These are phyloP conservation scores for Limnephilus marmoratus DNA, from an alignment of 2,888 invertebrate species.

Conservation along the genomic window DNA sequence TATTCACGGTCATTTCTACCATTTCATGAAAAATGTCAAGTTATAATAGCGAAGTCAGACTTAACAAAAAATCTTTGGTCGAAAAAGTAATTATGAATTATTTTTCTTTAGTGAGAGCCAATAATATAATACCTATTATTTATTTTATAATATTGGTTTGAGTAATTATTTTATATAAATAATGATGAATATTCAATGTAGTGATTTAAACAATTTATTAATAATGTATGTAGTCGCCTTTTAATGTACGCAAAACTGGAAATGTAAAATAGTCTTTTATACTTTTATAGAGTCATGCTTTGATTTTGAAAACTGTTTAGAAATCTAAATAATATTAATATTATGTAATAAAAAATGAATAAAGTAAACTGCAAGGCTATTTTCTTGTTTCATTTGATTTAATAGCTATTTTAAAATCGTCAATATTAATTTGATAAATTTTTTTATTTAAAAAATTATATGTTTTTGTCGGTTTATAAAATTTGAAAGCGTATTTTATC, in stretches of 20 bases:
- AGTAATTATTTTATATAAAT: background rate
- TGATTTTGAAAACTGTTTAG: slow-evolving; percentile 61
- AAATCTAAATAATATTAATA: slow-evolving; percentile 54
- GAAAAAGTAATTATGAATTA: background rate
- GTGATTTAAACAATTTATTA: background rate
- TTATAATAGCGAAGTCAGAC: background rate
- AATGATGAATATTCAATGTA: background rate
- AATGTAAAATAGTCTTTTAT: slow-evolving; percentile 58
- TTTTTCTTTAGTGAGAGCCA: background rate
- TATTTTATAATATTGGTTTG: too few species aligned
- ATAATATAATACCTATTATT: too few species aligned
- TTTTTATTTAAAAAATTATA: too few species aligned
- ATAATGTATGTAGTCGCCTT: slow-evolving; percentile 13
- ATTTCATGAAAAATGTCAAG: background rate
- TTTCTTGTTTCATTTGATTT: background rate
- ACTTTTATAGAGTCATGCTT: slow-evolving; percentile 66
- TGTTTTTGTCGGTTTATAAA: too few species aligned
- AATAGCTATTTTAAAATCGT: too few species aligned
- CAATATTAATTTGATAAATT: too few species aligned
- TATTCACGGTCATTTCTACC: background rate
- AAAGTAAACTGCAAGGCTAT: slow-evolving; percentile 64
- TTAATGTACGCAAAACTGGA: slow-evolving; percentile 13
- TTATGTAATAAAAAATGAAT: slow-evolving; percentile 57
- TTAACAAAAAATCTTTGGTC: background rate
- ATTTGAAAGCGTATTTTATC: too few species aligned